Percentiles rank a stretch among this genome's conserved stretches.
Evolutionary conservation across 1,140 invertebrate species (phyloP).

Genomic region (Aphaenogaster floridana): DNA sequence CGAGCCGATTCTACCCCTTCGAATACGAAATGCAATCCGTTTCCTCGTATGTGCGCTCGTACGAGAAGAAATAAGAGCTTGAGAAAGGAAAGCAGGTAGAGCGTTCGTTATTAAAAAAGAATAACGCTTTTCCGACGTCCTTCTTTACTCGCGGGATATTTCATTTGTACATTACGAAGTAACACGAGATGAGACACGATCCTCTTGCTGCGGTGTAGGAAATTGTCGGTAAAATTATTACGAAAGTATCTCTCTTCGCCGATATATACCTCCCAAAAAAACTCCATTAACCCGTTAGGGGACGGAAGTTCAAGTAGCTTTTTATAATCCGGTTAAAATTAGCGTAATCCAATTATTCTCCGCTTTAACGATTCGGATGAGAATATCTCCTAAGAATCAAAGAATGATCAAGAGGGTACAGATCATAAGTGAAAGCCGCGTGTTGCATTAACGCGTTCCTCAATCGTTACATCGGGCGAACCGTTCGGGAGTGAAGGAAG

Average conservation of each 20-base stretch:
- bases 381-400: not conserved
- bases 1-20: constrained; percentile 45
- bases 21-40: constrained; percentile 41
- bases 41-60: constrained; percentile 37
- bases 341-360: constrained; percentile 17
- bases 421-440: constrained; percentile 15
- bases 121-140: constrained; percentile 9
- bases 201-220: not conserved
- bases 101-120: constrained; percentile 47
- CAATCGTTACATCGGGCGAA: not conserved
- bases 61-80: constrained; percentile 7
- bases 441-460: not conserved
- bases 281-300: not conserved
- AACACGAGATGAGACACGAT: constrained; percentile 22
- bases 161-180: constrained; percentile 43
- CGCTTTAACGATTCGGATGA: not conserved
- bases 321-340: constrained; percentile 21
- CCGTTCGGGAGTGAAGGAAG: not conserved
- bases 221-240: constrained; percentile 36
- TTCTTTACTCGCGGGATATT: not conserved
- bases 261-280: not conserved
- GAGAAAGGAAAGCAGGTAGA: constrained; percentile 10
- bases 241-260: not conserved
- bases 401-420: constrained; percentile 1
- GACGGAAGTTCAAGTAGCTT: constrained; percentile 19